Conservation (phyloP, 2,797 vertebrate genomes). For the Acomys russatus region DNA sequence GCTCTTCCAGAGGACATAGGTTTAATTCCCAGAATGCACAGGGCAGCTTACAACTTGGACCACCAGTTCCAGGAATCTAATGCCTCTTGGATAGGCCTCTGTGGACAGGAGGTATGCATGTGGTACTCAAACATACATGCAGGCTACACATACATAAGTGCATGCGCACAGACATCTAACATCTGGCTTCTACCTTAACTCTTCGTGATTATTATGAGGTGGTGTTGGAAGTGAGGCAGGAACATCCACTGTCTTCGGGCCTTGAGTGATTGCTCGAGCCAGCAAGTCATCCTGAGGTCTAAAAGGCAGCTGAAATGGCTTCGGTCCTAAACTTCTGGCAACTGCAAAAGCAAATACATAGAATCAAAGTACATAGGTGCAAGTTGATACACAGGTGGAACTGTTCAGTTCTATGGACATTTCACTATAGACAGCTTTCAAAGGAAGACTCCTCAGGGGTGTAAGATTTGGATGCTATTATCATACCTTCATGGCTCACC, state of each 20-base stretch:
- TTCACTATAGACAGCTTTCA: neutral
- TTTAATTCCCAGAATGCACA: neutral
- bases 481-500: slow-evolving; percentile 91
- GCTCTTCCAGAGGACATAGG: neutral
- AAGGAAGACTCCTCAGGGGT: neutral
- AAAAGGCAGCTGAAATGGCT: slow-evolving; percentile 96
- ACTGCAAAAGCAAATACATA: slow-evolving; percentile 89
- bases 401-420: too few relatives aligned
- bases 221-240: slow-evolving; percentile 98
- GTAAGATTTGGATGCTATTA: fast-evolving
- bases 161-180: neutral
- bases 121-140: neutral
- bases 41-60: neutral
- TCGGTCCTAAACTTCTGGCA: slow-evolving; percentile 95
- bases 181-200: slow-evolving; percentile 92
- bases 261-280: slow-evolving; percentile 96
- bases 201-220: slow-evolving; percentile 99
- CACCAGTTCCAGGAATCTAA: neutral
- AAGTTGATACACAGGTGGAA: fast-evolving
- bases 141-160: neutral
- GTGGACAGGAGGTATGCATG: neutral
- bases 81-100: neutral
- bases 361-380: neutral
- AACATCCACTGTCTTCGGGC: slow-evolving; percentile 98
- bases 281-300: slow-evolving; percentile 96